These are phyloP conservation scores for Odontophorus gujanensis DNA, from an alignment of 2,113 vertebrate genomes.

Conservation along the genomic window DNA sequence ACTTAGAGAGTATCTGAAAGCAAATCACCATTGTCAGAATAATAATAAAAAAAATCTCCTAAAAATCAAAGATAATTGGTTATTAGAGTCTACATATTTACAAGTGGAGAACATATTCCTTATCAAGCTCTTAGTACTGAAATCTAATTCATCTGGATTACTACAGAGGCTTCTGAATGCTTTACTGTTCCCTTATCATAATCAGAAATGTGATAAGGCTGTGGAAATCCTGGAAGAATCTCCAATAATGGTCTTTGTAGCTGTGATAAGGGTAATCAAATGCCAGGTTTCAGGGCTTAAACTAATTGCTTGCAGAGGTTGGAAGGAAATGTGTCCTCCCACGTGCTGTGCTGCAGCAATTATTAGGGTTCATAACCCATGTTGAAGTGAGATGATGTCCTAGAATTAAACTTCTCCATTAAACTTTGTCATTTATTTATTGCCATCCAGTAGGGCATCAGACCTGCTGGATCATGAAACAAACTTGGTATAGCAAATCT, in stretches of 20 bases:
- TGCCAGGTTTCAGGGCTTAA: constrained; percentile 1
- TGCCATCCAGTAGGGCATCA: not conserved
- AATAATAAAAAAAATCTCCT: constrained; percentile 34
- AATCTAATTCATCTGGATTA: constrained; percentile 39
- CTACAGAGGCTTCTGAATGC: not conserved
- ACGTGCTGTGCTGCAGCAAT: not conserved
- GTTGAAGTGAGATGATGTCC: not conserved
- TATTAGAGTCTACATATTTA: constrained; percentile 37
- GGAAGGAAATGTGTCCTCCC: not conserved
- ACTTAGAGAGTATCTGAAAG: not conserved
- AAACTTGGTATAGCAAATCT: constrained; percentile 19
- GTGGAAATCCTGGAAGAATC: constrained; percentile 33
- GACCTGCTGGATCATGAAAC: constrained; percentile 30
- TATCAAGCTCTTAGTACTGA: constrained; percentile 7
- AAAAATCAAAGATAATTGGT: constrained; percentile 49
- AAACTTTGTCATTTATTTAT: constrained; percentile 26
- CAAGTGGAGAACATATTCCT: not conserved
- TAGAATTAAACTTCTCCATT: constrained; percentile 6
- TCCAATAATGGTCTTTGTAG: not conserved
- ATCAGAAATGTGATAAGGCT: not conserved
- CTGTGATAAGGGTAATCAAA: constrained; percentile 17
- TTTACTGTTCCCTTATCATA: constrained; percentile 47
- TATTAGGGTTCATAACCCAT: not conserved
- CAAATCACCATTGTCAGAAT: constrained; percentile 38
- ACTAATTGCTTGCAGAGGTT: not conserved